Base-by-base conservation (phyloP, 2,113 vertebrate species). In the Turdus rufiventris region DNA sequence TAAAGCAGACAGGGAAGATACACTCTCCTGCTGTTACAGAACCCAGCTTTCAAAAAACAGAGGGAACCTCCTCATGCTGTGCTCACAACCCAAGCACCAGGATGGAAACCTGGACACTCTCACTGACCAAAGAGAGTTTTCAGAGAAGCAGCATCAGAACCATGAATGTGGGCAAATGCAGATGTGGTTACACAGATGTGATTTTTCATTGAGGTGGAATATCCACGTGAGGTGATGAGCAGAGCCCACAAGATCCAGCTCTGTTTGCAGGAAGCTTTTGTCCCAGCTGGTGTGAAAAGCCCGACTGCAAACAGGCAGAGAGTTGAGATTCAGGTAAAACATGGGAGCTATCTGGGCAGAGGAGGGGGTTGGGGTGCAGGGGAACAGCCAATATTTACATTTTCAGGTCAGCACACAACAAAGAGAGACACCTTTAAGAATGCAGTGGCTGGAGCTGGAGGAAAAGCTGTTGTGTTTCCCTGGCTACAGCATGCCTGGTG, bases 401-500 rank as follows among this genome's bases (percentile, higher is more conserved):
- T 93, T 86, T 73, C 88, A 90, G 88, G 67, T 77, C 26, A 3
- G 88, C 71, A 83, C 47, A 85, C 85, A 80, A 85, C 61, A 50
- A 76, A 61, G 51, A 71, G 84, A 85, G 79, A 92, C 7, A 70
- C 48, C 56, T 95, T 88, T 93, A 90, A 95, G 67, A 78, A 95
- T 33, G 63, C 54, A 60, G 82, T 0, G 4, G 61, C 28, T 66
- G 38, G 38, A 73, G 54, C 21, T 11, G 54, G 47, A 88, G 42
- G 58, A 33, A 78, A 91, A 85, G 90, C 92, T 95, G 95, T 93
- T 96, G 92, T 31, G 96, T 95, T 96, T 91, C 96, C 94, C 63
- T 88, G 88, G 82, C 88, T 93, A 95, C 94, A 73, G 94, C 94
- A 96, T 70, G 92, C 92, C 94, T 88, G 63, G 53, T 91, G 92